Evolutionary conservation across 2,797 vertebrate genomes (phyloP).

Genomic region (Micromesistius poutassou): DNA sequence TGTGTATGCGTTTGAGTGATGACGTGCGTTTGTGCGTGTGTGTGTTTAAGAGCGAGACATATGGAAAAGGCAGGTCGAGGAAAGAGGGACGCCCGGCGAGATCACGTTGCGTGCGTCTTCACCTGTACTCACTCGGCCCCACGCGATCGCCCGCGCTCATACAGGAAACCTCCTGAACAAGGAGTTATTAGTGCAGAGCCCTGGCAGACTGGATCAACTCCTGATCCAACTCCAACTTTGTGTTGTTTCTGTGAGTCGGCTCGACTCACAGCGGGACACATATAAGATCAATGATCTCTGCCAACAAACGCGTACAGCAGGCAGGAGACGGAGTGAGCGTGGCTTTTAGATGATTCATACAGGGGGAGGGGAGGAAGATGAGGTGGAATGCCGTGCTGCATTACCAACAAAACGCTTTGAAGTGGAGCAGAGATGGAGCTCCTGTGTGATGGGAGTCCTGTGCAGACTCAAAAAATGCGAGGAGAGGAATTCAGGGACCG

Average conservation of each 20-base stretch:
- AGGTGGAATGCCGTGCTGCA: slow-evolving; percentile 14
- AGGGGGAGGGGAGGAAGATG: slow-evolving; percentile 34
- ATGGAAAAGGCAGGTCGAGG: too few species aligned
- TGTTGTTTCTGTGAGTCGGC: neutral
- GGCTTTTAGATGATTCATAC: neutral
- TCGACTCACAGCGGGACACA: neutral
- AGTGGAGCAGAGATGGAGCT: slow-evolving; percentile 17
- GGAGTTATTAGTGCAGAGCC: neutral
- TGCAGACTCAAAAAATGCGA: neutral
- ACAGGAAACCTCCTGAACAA: neutral
- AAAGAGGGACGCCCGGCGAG: too few species aligned
- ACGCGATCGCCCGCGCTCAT: neutral
- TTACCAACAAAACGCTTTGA: slow-evolving; percentile 33
- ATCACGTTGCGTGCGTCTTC: too few species aligned
- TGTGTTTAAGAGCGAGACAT: too few species aligned
- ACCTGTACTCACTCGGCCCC: too few species aligned
- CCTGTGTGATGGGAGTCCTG: neutral
- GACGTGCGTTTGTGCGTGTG: too few species aligned
- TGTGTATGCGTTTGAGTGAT: too few species aligned
- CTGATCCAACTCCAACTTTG: neutral
- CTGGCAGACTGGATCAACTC: neutral
- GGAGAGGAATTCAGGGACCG: neutral
- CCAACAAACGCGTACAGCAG: neutral
- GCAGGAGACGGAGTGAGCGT: neutral
- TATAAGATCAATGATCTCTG: neutral